A percentile compares a stretch with the other conserved stretches of the same genome.
These are phyloP conservation scores for Cheilosia pagana DNA, from an alignment of 2,888 invertebrate genomes.

Conservation along the genomic window DNA sequence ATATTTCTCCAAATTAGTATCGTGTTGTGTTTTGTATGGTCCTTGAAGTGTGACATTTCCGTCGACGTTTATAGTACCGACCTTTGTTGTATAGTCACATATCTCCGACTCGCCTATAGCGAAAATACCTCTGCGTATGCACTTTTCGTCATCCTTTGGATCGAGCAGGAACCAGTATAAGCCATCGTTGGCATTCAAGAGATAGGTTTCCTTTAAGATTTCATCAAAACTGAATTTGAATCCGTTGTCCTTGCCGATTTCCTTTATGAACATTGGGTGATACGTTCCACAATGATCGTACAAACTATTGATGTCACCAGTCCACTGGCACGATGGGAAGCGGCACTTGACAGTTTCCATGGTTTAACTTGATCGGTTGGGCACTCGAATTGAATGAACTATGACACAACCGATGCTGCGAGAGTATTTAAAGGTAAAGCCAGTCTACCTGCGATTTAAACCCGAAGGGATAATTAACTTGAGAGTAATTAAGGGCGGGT, in stretches of 20 bases:
- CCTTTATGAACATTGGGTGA: constrained; percentile 70
- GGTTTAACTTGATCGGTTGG: background rate
- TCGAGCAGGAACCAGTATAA: constrained; percentile 76
- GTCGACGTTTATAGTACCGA: constrained; percentile 60
- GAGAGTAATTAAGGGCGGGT: too few relatives aligned
- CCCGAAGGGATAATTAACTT: too few relatives aligned
- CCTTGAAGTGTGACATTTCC: constrained; percentile 5
- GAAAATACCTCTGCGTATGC: constrained; percentile 75
- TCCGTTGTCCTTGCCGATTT: constrained; percentile 61
- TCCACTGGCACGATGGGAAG: constrained; percentile 74
- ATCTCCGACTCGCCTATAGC: constrained; percentile 76
- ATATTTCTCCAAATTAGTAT: background rate
- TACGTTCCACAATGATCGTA: constrained; percentile 75
- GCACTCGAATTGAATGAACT: too few relatives aligned
- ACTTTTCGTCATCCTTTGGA: constrained; percentile 2
- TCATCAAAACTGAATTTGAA: constrained; percentile 75
- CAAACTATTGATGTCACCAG: constrained; percentile 72
- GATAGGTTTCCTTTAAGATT: constrained; percentile 60
- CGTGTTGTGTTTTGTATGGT: constrained; percentile 22
- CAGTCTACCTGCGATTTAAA: too few relatives aligned
- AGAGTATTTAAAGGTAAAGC: too few relatives aligned
- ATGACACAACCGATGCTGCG: too few relatives aligned
- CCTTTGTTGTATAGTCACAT: constrained; percentile 70
- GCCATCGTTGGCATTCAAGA: constrained; percentile 67
- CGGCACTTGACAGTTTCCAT: constrained; percentile 75